Conservation (phyloP, 2,797 vertebrate genomes). For the Erpetoichthys calabaricus region DNA sequence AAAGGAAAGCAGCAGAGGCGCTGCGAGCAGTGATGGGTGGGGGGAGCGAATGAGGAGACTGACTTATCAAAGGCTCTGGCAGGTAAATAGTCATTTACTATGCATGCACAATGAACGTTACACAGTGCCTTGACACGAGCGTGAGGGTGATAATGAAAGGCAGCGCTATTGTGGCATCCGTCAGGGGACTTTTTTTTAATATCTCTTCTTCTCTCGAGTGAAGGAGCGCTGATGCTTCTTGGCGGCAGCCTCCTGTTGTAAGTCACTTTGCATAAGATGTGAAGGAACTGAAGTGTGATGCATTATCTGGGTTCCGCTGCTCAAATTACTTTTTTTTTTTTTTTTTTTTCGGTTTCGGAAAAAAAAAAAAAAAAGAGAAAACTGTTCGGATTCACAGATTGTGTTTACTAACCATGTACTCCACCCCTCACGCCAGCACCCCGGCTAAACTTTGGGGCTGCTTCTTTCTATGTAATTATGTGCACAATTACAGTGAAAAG, state of each 20-base stretch:
- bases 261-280: constrained; percentile 68
- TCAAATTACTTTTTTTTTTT: constrained; percentile 21
- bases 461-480: too few species aligned
- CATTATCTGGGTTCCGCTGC: constrained; percentile 37
- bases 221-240: constrained; percentile 54
- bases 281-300: constrained; percentile 62
- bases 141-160: constrained; percentile 66
- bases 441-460: too few species aligned
- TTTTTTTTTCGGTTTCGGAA: constrained; percentile 5
- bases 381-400: constrained; percentile 13
- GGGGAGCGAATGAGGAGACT: constrained; percentile 42
- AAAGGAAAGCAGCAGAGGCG: constrained; percentile 26
- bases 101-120: constrained; percentile 72
- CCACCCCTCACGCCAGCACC: constrained; percentile 8
- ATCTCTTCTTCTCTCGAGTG: constrained; percentile 55
- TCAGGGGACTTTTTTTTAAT: constrained; percentile 49
- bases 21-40: constrained; percentile 23
- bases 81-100: constrained; percentile 84
- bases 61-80: constrained; percentile 71
- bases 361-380: constrained; percentile 5
- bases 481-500: too few species aligned
- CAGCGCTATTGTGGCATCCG: constrained; percentile 60
- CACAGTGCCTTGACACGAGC: constrained; percentile 59
- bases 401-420: constrained; percentile 19
- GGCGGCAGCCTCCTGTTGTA: constrained; percentile 65